Base-by-base conservation (phyloP, 1,140 invertebrate genomes). In the Aphis craccivora region DNA sequence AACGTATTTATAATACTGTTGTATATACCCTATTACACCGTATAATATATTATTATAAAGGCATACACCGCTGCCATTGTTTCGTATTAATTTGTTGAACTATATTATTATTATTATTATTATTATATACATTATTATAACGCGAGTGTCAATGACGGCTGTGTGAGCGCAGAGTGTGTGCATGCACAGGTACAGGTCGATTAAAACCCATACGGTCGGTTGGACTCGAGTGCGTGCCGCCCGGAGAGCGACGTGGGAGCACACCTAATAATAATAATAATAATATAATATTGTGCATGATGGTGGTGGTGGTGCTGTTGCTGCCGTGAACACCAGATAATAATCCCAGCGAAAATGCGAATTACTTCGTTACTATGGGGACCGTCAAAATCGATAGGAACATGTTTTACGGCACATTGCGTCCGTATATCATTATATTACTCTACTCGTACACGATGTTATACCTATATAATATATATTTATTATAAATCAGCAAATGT, bases 281-380 rank as follows among this genome's bases (percentile, higher is more conserved):
- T 76, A n/a, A 76, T 37, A 37, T 48, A 87, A 87, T 87, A 87
- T 83, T 30, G 40, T 86, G 43, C 23, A 30, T 45, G 35, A 11
- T 23, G 37, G 22, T 83, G 35, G 37, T 40, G 81, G 0, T 35
- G n/a, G 25, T 45, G 37, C 83, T 23, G 43, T 30, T 6, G 86
- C 43, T 30, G 84, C 84, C 43, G 84, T 43, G 37, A 35, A 45
- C n/a, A 89, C 87, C 90, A 45, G 43, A 91, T 81, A 91, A 91
- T 91, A 81, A 91, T 83, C 40, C 37, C 67, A 23, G 55, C 23
- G 55, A 91, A 83, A 91, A 91, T 48, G 90, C 60, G 67, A 81
- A 76, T 81, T 81, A 91, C 55, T 89, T 60, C 43, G 90, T 91
- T 91, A 76, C 90, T 83, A 91, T 91, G 90, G 90, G n/a, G 45